phyloP scores from a whole-genome alignment of 2,113 vertebrate species.

The Isurus oxyrinchus region DNA sequence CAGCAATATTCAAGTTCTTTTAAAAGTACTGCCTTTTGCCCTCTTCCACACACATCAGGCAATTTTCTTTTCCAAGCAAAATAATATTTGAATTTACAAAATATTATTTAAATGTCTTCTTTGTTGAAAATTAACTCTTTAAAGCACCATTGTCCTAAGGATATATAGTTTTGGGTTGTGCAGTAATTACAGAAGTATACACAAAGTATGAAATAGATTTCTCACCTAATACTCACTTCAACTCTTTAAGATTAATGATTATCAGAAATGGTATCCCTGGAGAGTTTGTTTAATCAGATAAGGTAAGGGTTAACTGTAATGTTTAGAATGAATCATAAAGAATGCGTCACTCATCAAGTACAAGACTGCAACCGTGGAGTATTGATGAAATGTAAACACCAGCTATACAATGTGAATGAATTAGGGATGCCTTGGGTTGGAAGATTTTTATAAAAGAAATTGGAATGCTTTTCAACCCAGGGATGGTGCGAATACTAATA shows the following conservation, averaged over 20 bases:
- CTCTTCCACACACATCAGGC: not conserved
- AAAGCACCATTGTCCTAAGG: not conserved
- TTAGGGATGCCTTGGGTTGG: not conserved
- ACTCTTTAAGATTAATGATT: not conserved
- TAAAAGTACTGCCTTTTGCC: not conserved
- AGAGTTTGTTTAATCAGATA: not conserved
- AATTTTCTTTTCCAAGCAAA: not conserved
- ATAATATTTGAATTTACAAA: not conserved
- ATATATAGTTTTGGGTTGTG: not conserved
- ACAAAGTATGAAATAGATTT: not conserved
- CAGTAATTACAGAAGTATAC: not conserved
- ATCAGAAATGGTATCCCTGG: not conserved
- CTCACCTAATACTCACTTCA: not conserved
- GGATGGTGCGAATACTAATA: not conserved
- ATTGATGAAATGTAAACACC: not conserved
- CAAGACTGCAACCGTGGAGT: not conserved
- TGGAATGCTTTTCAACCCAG: not conserved
- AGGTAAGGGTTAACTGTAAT: not conserved
- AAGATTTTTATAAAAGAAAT: not conserved
- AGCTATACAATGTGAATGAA: not conserved
- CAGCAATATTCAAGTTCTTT: not conserved
- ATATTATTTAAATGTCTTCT: not conserved
- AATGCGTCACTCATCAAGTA: not conserved
- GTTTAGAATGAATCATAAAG: not conserved
- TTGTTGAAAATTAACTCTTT: slow-evolving; percentile 3